Conservation (phyloP, 2,797 vertebrate species). For the Luscinia megarhynchos region DNA sequence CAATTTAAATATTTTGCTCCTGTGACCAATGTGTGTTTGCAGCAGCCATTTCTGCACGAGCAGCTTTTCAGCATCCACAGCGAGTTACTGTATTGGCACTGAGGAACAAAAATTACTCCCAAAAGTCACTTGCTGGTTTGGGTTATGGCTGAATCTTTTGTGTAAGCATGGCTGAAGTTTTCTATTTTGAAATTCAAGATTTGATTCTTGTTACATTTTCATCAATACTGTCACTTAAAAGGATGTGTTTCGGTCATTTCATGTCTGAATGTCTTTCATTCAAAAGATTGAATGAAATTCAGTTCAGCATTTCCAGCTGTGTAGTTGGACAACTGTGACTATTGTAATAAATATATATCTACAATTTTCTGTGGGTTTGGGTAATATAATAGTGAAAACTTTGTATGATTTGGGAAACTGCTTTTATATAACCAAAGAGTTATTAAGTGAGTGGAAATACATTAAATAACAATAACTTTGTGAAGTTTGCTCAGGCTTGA, state of each 20-base stretch:
- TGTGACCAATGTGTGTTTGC: not conserved
- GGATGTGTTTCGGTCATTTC: not conserved
- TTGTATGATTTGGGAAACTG: not conserved
- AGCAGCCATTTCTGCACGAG: not conserved
- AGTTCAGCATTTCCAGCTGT: not conserved
- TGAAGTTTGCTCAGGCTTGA: not conserved
- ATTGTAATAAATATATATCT: not conserved
- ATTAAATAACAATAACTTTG: not conserved
- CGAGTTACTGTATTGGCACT: rapidly evolving
- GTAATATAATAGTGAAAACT: not conserved
- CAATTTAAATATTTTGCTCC: not conserved
- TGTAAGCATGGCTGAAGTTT: not conserved
- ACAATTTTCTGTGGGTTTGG: not conserved
- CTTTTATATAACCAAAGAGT: not conserved
- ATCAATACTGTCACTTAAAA: not conserved
- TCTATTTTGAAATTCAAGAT: not conserved
- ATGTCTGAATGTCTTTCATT: not conserved
- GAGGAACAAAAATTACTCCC: not conserved
- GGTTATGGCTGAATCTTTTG: not conserved
- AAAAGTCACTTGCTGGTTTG: not conserved
- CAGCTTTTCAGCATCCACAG: not conserved
- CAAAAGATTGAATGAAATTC: not conserved
- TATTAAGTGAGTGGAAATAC: not conserved
- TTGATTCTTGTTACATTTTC: not conserved
- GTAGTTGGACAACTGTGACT: not conserved